Evolutionary conservation across 2,113 vertebrate genomes (phyloP).

Genomic region (Sylvilagus bachmani): DNA sequence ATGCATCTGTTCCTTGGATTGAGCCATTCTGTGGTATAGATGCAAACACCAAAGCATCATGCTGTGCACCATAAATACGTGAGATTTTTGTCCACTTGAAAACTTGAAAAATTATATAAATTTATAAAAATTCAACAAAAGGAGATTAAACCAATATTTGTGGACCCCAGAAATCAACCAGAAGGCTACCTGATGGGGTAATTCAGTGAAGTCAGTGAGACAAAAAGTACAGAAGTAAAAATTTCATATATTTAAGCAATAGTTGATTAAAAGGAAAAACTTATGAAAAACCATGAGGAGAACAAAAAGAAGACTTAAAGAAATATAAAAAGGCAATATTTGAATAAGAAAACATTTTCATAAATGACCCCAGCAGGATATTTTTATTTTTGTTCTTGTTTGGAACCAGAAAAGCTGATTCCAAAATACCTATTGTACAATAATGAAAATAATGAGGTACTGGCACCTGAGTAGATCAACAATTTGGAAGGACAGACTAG

Average conservation of each 20-base stretch:
- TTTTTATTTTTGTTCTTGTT: constrained; percentile 19
- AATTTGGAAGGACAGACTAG: constrained; percentile 5
- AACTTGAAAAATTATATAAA: background rate
- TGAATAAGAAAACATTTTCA: background rate
- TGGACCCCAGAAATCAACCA: background rate
- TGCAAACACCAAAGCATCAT: background rate
- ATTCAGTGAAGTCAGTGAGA: background rate
- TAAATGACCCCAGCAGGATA: background rate
- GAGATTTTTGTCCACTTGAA: background rate
- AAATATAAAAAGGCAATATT: background rate
- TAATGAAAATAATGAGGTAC: background rate
- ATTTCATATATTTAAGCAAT: background rate
- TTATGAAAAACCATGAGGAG: background rate
- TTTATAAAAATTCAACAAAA: background rate
- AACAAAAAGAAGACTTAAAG: background rate
- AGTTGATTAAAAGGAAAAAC: background rate
- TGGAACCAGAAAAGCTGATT: background rate
- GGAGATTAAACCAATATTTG: background rate
- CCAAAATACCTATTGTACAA: constrained; percentile 21
- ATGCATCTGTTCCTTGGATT: background rate
- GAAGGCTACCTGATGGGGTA: background rate
- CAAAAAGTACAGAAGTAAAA: background rate
- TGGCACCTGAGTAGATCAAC: background rate
- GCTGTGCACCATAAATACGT: background rate
- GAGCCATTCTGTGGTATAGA: background rate